Base-by-base conservation (phyloP, 2,797 vertebrate species). In the Falco naumanni region DNA sequence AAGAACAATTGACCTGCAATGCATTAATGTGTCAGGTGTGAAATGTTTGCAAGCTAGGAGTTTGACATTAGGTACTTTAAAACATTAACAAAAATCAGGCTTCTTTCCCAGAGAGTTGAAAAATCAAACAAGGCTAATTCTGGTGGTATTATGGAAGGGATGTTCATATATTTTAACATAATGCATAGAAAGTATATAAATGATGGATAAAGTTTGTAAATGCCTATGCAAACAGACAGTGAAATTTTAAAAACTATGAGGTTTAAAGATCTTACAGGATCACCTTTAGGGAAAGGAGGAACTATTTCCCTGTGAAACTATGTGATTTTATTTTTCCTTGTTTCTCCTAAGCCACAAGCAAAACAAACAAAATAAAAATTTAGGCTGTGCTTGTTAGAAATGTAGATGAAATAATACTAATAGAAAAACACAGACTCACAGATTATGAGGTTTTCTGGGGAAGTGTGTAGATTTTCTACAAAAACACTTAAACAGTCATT, bases 1-100 rank as follows among this genome's bases (percentile, higher is more conserved):
- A 93, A 91, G 60, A 77, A 34, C 53, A 90, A 88, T 83, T 88
- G 85, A 88, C 93, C 86, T 74, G 15, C 33, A 81, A n/a, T 26
- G 14, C 31, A 63, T 56, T 93, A 60, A 64, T 24, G 24, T 81
- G 34, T 84, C 76, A 89, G 47, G 37, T 93, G 50, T 87, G 54
- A 96, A 92, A 75, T 41, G 28, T 83, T 85, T 77, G 48, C 48
- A 70, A 70, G 48, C 13, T 64, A 28, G 6, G 51, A 93, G 16
- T 84, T 86, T 91, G 57, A 96, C 51, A 83, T 56, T 28, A 77
- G 5, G 9, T 56, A n/a, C 28, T 60, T 61, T 77, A 66, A 64
- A 87, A 51, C 12, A 70, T 57, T 39, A 84, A 16, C 19, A 90
- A 68, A 85, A 80, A 50, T 50, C 16, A 45, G 4, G 2, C 10